These are phyloP conservation scores for Chloromyia formosa DNA, from an alignment of 2,888 invertebrate genomes.

Conservation along the genomic window DNA sequence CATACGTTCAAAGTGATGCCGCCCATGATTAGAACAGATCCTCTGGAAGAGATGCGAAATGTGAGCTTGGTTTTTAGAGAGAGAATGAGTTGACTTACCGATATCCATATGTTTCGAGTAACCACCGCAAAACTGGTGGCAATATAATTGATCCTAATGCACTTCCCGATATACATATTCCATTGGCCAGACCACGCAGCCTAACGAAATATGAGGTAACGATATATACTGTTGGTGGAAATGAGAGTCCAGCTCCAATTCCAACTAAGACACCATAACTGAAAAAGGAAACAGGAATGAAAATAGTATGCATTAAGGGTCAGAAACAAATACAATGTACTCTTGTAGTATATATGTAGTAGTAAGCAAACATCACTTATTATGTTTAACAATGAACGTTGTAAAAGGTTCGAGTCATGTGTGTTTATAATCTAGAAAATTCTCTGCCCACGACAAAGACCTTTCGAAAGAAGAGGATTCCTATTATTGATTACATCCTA, in stretches of 20 bases:
- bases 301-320: too few species aligned
- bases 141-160: slow-evolving; percentile 86
- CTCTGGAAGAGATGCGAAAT: slow-evolving; percentile 67
- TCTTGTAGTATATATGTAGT: too few species aligned
- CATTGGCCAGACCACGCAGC: slow-evolving; percentile 83
- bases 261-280: slow-evolving; percentile 87
- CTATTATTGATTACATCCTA: too few species aligned
- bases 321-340: too few species aligned
- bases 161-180: slow-evolving; percentile 88
- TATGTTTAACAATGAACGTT: too few species aligned
- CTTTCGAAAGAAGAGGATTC: too few species aligned
- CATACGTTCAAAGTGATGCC: slow-evolving; percentile 84
- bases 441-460: too few species aligned
- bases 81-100: slow-evolving; percentile 65
- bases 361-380: too few species aligned
- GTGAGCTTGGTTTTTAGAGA: background rate
- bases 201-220: slow-evolving; percentile 87
- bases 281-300: too few species aligned
- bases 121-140: slow-evolving; percentile 77
- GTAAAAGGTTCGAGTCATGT: too few species aligned
- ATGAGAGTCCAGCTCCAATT: slow-evolving; percentile 83
- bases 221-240: slow-evolving; percentile 90
- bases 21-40: slow-evolving; percentile 82
- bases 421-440: too few species aligned
- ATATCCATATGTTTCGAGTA: slow-evolving; percentile 79